phyloP scores from a whole-genome alignment of 2,888 invertebrate species.

The Campoplex capitator region DNA sequence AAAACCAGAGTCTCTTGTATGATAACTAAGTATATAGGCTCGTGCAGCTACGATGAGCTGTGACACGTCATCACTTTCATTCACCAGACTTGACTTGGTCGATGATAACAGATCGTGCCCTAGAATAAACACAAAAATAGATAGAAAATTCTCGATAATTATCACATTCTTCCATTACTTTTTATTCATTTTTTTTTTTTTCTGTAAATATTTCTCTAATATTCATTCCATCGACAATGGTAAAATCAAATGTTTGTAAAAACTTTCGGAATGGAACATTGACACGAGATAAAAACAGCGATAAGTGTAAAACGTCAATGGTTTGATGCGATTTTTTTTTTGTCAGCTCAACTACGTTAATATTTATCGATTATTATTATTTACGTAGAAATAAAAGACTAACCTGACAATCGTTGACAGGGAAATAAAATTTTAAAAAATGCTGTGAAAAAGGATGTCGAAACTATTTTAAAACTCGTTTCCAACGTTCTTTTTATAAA shows the following conservation, averaged over 20 bases:
- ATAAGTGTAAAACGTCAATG: neutral
- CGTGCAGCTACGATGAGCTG: constrained; percentile 32
- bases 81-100: constrained; percentile 47
- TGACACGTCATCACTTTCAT: constrained; percentile 57
- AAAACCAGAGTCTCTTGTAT: neutral
- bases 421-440: neutral
- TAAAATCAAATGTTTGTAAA: neutral
- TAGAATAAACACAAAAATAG: neutral
- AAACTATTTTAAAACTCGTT: neutral
- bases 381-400: neutral
- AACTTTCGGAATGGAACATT: neutral
- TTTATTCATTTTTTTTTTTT: neutral
- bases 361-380: neutral
- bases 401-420: neutral
- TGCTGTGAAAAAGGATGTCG: neutral
- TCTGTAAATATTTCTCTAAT: neutral
- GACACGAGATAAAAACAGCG: no score
- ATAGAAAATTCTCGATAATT: neutral
- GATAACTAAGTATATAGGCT: constrained; percentile 1
- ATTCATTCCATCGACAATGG: neutral
- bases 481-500: neutral
- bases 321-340: neutral
- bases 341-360: neutral
- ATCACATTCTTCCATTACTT: neutral
- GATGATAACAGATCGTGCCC: constrained; percentile 31